These are phyloP conservation scores for Meloidogyne floridensis DNA, from an alignment of 1,140 invertebrate genomes.

Conservation along the genomic window DNA sequence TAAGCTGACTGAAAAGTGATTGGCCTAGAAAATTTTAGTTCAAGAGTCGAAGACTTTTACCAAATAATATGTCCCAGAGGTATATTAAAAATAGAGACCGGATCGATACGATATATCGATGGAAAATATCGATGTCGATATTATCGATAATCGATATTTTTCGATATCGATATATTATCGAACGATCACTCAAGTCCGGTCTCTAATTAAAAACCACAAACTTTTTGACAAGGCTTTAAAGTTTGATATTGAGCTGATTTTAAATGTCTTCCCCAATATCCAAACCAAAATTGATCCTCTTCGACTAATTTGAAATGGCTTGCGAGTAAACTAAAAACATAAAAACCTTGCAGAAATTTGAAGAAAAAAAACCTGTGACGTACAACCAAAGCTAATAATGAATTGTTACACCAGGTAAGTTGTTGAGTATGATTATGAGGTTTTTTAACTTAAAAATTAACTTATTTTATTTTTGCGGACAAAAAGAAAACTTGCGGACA, in stretches of 20 bases:
- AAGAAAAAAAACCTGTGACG: constrained; percentile 38
- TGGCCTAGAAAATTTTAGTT: too few relatives aligned
- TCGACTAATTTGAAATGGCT: constrained; percentile 61
- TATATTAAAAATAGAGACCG: too few relatives aligned
- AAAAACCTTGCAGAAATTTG: constrained; percentile 21
- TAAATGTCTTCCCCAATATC: constrained; percentile 75
- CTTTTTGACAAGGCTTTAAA: constrained; percentile 84
- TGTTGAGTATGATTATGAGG: constrained; percentile 50
- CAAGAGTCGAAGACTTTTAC: too few relatives aligned
- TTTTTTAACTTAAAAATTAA: constrained; percentile 67
- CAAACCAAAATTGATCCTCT: constrained; percentile 70
- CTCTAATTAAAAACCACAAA: too few relatives aligned
- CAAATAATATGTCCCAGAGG: too few relatives aligned
- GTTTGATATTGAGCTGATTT: constrained; percentile 71
- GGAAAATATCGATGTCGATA: too few relatives aligned
- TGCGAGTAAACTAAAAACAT: constrained; percentile 31
- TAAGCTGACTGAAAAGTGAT: too few relatives aligned
- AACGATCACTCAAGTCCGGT: too few relatives aligned
- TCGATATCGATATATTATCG: too few relatives aligned
- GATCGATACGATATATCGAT: too few relatives aligned
- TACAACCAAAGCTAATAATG: constrained; percentile 59
- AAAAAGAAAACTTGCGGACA: neutral
- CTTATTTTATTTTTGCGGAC: constrained; percentile 67
- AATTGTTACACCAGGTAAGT: constrained; percentile 63
- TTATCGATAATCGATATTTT: too few relatives aligned